A percentile compares a stretch with the other conserved stretches of the same genome.
phyloP scores from a whole-genome alignment of 2,888 invertebrate genomes.

The Pristionchus arcanus region DNA sequence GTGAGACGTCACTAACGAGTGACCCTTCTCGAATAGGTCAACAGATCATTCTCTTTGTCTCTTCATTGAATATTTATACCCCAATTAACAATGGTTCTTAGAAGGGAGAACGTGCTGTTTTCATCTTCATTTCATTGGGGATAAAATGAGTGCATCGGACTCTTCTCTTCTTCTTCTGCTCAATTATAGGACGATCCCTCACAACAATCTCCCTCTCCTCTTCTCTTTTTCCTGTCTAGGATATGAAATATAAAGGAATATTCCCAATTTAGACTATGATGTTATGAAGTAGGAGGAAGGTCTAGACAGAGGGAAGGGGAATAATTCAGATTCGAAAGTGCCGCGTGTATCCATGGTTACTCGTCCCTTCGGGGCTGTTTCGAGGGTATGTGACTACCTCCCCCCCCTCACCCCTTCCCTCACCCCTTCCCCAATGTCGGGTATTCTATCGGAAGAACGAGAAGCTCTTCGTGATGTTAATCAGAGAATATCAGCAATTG shows the following conservation, averaged over 20 bases:
- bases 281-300: not conserved
- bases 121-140: not conserved
- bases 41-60: not conserved
- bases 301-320: not conserved
- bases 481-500: conserved; percentile 61
- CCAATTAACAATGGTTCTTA: not conserved
- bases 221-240: not conserved
- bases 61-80: not conserved
- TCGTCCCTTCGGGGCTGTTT: not conserved
- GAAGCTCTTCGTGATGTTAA: conserved; percentile 62
- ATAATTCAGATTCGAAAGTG: not conserved
- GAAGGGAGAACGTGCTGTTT: conserved; percentile 1
- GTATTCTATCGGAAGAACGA: conserved; percentile 48
- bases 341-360: conserved; percentile 32
- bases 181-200: not conserved
- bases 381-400: not conserved
- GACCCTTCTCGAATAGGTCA: not conserved
- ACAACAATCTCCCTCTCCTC: not conserved
- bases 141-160: not conserved
- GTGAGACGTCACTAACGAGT: not conserved
- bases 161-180: not conserved
- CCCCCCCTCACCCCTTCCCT: not conserved
- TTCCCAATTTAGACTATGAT: not conserved
- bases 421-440: not conserved
- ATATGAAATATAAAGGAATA: not conserved